Evolutionary conservation across 2,113 vertebrate genomes (phyloP).

Genomic region (Gasterosteus aculeatus): DNA sequence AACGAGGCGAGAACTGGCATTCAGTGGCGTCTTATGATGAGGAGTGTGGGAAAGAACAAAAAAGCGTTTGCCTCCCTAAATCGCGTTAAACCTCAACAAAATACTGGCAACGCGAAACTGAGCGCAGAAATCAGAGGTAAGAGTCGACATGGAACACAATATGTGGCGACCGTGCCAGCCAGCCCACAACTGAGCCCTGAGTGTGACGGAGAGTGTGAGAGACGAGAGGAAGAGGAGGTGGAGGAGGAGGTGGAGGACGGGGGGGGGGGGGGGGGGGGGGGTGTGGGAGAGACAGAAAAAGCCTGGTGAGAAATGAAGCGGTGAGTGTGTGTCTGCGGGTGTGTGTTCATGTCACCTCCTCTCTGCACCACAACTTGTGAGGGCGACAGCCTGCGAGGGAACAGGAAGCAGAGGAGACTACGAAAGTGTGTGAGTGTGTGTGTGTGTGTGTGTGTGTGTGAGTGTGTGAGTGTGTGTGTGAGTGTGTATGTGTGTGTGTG

Average conservation of each 20-base stretch:
- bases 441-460: constrained; percentile 26
- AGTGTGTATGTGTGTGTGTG: no score
- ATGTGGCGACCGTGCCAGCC: constrained; percentile 49
- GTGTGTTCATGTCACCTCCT: constrained; percentile 58
- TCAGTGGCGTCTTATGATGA: neutral
- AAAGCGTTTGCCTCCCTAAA: constrained; percentile 7
- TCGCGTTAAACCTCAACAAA: constrained; percentile 17
- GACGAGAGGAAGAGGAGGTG: constrained; percentile 34
- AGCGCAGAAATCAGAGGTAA: constrained; percentile 18
- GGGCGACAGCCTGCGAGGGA: constrained; percentile 57
- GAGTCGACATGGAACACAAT: constrained; percentile 43
- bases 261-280: constrained; percentile 22
- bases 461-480: constrained; percentile 7
- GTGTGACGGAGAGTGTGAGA: constrained; percentile 51
- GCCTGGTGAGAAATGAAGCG: constrained; percentile 66
- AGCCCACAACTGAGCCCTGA: constrained; percentile 63
- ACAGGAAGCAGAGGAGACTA: constrained; percentile 74
- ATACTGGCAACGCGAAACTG: constrained; percentile 39
- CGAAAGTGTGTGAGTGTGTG: constrained; percentile 24
- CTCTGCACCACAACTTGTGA: constrained; percentile 54
- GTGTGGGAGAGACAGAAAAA: constrained; percentile 55
- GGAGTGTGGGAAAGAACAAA: neutral
- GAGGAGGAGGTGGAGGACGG: constrained; percentile 32
- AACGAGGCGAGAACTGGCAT: neutral
- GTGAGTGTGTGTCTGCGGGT: constrained; percentile 39